These are phyloP conservation scores for Symphodus melops DNA, from an alignment of 2,113 vertebrate genomes.

Conservation along the genomic window DNA sequence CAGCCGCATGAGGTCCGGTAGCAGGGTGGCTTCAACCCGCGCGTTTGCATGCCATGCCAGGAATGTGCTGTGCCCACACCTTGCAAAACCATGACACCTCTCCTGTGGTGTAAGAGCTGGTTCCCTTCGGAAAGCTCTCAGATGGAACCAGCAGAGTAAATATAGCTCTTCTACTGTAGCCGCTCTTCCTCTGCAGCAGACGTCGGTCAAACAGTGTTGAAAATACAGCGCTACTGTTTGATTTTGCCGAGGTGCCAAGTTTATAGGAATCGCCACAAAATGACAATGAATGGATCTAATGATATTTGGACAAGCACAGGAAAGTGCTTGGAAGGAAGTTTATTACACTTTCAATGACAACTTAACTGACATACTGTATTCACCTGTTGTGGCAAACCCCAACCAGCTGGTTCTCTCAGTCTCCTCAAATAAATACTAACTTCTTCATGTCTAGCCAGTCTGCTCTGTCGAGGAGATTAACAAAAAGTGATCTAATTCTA, in stretches of 20 bases:
- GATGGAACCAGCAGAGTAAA: conserved; percentile 70
- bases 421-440: conserved; percentile 42
- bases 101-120: conserved; percentile 73
- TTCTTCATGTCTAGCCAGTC: conserved; percentile 31
- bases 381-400: conserved; percentile 55
- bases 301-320: conserved; percentile 50
- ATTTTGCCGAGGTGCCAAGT: conserved; percentile 57
- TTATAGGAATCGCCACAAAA: conserved; percentile 51
- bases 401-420: conserved; percentile 42
- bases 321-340: conserved; percentile 54
- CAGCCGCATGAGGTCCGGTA: conserved; percentile 56
- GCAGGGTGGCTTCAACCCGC: conserved; percentile 76
- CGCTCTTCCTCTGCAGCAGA: conserved; percentile 63
- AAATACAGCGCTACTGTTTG: conserved; percentile 61
- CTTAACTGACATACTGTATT: conserved; percentile 39
- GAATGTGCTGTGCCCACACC: conserved; percentile 79
- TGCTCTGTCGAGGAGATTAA: conserved; percentile 30
- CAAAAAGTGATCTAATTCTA: conserved; percentile 24
- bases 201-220: conserved; percentile 60
- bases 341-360: conserved; percentile 51
- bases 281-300: conserved; percentile 45
- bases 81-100: conserved; percentile 80
- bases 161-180: conserved; percentile 66
- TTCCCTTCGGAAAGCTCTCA: conserved; percentile 61
- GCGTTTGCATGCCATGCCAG: conserved; percentile 59